Conservation (phyloP, 1,140 invertebrate species). For the Linepithema humile region DNA sequence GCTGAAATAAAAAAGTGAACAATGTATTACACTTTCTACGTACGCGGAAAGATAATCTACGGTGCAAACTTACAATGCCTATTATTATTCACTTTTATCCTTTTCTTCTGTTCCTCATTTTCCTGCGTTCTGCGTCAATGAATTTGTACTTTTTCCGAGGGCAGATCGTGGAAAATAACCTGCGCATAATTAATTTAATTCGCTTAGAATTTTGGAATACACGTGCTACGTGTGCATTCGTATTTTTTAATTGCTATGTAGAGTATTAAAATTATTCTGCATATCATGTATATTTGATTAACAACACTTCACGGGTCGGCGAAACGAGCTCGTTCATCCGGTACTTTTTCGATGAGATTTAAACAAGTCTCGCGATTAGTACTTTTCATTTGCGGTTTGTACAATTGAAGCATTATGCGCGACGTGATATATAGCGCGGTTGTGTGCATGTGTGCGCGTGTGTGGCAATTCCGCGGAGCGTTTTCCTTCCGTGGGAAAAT, state of each 20-base stretch:
- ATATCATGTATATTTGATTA: conserved; percentile 10
- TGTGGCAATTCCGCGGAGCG: not conserved
- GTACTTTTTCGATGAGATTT: conserved; percentile 29
- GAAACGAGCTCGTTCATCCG: conserved; percentile 7
- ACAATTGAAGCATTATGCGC: conserved; percentile 18
- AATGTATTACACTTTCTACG: too few species aligned
- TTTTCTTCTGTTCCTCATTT: not conserved
- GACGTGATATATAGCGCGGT: not conserved
- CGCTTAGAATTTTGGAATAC: conserved; percentile 15
- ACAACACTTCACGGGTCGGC: conserved; percentile 20
- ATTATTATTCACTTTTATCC: conserved; percentile 20
- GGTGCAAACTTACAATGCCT: not conserved
- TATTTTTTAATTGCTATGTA: conserved; percentile 12
- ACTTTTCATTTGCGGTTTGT: conserved; percentile 29
- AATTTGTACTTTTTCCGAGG: not conserved
- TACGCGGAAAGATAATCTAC: not conserved
- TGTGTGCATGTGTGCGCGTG: too few species aligned
- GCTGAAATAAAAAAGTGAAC: too few species aligned
- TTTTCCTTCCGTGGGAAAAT: conserved; percentile 11
- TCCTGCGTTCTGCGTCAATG: not conserved
- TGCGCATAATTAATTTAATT: conserved; percentile 39
- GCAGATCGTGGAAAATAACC: not conserved
- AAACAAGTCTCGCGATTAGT: conserved; percentile 33
- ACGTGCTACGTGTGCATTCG: not conserved
- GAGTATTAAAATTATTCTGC: not conserved